Conservation (phyloP, 1,140 invertebrate species). For the Bombus pascuorum region DNA sequence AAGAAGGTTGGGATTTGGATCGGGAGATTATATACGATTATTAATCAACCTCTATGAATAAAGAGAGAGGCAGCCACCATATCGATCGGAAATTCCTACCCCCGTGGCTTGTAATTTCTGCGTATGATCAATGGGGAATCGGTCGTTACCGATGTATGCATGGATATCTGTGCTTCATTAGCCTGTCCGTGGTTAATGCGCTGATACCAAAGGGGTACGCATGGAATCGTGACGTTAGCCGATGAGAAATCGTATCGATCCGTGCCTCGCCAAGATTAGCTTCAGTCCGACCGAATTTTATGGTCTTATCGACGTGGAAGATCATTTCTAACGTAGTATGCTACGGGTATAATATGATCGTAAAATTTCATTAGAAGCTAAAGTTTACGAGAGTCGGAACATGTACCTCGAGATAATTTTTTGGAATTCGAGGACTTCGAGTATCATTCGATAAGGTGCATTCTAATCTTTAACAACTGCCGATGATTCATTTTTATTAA, state of each 20-base stretch:
- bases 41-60: background rate
- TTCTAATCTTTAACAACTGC: too few species aligned
- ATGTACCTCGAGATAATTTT: background rate
- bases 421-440: background rate
- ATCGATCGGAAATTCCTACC: conserved; percentile 40
- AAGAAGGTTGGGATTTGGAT: background rate
- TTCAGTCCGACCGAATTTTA: background rate
- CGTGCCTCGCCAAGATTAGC: background rate
- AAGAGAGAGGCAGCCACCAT: background rate
- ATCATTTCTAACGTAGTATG: background rate
- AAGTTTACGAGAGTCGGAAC: background rate
- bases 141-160: conserved; percentile 11
- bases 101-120: conserved; percentile 36
- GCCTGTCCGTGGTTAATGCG: conserved; percentile 20
- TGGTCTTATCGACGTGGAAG: too few species aligned
- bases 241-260: conserved; percentile 4
- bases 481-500: too few species aligned
- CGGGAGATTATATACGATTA: conserved; percentile 36
- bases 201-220: background rate
- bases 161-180: conserved; percentile 42
- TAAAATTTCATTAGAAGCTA: background rate
- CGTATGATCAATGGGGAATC: conserved; percentile 37
- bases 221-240: background rate
- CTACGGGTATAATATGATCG: background rate
- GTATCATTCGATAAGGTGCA: background rate